Evolutionary conservation across 2,113 vertebrate species (phyloP).

Genomic region (Genyomyrus donnyi): DNA sequence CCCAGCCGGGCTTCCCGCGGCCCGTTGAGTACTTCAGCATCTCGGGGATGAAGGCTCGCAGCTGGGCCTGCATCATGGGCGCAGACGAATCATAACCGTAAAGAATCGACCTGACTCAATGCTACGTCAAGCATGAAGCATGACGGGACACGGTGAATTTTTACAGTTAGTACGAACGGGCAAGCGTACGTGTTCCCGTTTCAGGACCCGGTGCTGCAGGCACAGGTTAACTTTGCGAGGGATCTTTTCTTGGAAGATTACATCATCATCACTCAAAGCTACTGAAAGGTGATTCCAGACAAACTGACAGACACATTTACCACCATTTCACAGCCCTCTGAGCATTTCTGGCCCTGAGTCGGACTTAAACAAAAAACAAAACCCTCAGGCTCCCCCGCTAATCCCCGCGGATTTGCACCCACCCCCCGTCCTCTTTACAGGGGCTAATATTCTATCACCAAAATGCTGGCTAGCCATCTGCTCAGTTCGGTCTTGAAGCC

Average conservation of each 20-base stretch:
- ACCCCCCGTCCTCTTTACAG: slow-evolving; percentile 3
- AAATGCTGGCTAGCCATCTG: slow-evolving; percentile 12
- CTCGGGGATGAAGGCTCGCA: slow-evolving; percentile 96
- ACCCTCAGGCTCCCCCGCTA: not conserved
- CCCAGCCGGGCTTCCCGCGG: slow-evolving; percentile 95
- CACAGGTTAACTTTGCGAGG: not conserved
- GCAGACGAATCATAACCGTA: not conserved
- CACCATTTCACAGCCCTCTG: not conserved
- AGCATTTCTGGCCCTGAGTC: not conserved
- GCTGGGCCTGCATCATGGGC: slow-evolving; percentile 78
- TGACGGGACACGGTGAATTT: not conserved
- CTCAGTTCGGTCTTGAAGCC: not conserved
- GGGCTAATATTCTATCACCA: not conserved
- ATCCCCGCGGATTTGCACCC: slow-evolving; percentile 10
- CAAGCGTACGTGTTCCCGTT: not conserved
- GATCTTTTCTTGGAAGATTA: not conserved
- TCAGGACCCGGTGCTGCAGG: not conserved
- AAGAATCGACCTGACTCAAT: not conserved
- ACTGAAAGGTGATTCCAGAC: not conserved
- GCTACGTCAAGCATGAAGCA: not conserved
- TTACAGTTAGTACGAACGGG: not conserved
- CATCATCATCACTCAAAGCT: not conserved
- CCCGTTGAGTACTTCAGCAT: slow-evolving; percentile 98
- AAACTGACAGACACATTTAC: not conserved
- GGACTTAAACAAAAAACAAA: not conserved